These are phyloP conservation scores for Volucella inflata DNA, from an alignment of 2,888 invertebrate species.

Conservation along the genomic window DNA sequence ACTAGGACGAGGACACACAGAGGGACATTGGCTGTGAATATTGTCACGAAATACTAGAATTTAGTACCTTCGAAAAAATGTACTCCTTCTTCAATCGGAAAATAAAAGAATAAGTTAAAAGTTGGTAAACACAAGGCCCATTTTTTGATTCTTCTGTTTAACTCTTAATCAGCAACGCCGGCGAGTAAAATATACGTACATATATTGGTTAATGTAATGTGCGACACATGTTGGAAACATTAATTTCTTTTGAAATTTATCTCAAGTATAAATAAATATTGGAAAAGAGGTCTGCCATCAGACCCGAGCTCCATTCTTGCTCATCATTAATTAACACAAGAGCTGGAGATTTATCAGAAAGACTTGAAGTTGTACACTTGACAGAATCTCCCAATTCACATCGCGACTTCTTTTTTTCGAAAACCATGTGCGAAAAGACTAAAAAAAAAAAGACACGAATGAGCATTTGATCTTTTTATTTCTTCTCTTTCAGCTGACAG, in stretches of 20 bases:
- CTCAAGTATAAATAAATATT: slow-evolving; percentile 36
- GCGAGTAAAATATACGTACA: too few species aligned
- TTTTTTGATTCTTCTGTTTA: too few species aligned
- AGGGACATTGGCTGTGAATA: too few species aligned
- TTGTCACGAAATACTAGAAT: too few species aligned
- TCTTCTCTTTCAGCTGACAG: neutral
- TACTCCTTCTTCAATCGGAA: too few species aligned
- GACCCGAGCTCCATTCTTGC: neutral
- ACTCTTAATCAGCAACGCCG: too few species aligned
- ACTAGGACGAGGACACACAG: too few species aligned
- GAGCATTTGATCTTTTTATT: neutral
- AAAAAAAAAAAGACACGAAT: slow-evolving; percentile 40
- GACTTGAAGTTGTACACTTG: slow-evolving; percentile 28
- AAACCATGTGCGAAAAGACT: slow-evolving; percentile 26
- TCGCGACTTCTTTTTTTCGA: neutral
- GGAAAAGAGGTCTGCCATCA: neutral
- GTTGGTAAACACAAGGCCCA: too few species aligned
- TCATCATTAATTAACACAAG: slow-evolving; percentile 48
- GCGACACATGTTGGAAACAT: slow-evolving; percentile 24
- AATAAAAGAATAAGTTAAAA: too few species aligned
- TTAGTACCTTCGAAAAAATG: too few species aligned
- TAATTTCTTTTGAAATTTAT: slow-evolving; percentile 11
- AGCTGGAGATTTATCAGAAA: slow-evolving; percentile 21
- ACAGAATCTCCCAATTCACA: slow-evolving; percentile 45
- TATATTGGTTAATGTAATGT: neutral